Base-by-base conservation (phyloP, 2,888 invertebrate genomes). In the Parnassius smintheus region DNA sequence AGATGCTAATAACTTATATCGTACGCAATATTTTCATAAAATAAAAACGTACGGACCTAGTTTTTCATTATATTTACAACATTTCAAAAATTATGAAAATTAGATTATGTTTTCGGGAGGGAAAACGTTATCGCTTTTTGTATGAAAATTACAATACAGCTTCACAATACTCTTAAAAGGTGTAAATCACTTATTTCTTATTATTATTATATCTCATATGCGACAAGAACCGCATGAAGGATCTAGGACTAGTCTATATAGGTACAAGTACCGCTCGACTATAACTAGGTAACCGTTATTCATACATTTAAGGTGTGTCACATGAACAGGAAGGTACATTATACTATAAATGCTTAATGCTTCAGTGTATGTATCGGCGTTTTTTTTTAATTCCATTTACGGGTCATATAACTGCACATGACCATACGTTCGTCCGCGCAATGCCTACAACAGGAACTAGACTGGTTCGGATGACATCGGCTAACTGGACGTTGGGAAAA, bases 381-480 rank as follows among this genome's bases (percentile, higher is more conserved):
- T 71, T 69, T 61, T 25, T 56, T 74, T 67, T 66, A 61, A 65
- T 53, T 64, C 72, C 71, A 66, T 64, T 66, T 64, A 62, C 61
- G 64, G 74, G 70, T 65, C 70, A 66, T 65, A 68, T 77, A 77
- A 78, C 78, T 77, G 78, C 68, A 50, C 60, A 61, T 51, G 59
- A 48, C 67, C 64, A 62, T 69, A 67, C 56, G n/a, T 42, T 77
- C 71, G 74, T 69, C 54, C 61, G 64, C 74, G 9, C 53, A 2
- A 52, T 82, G 80, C 81, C 77, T 78, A 80, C 74, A 71, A 75
- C 82, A 83, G 79, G 79, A 81, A 81, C 78, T 74, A 70, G 73
- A 80, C 82, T 77, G 77, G 80, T 76, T 73, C 65, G 72, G 72
- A 70, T 73, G 74, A 67, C 70, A 56, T 58, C n/a, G 11, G n/a